phyloP scores from a whole-genome alignment of 2,113 vertebrate genomes.

The Phoenicopterus ruber region DNA sequence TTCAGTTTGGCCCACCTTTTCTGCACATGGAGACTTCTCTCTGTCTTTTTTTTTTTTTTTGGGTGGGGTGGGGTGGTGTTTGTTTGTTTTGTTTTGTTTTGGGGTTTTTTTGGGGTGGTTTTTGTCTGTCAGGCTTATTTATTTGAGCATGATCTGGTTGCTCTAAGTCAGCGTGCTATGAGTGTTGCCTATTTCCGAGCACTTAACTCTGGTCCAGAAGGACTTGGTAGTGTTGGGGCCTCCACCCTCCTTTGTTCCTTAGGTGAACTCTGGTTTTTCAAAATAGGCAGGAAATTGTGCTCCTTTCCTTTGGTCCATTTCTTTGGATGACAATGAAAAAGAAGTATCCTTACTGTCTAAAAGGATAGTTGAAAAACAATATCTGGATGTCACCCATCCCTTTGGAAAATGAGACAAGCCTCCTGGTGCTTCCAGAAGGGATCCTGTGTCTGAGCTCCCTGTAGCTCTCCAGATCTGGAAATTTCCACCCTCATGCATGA shows the following conservation, averaged over 20 bases:
- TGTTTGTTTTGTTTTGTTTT: too few relatives aligned
- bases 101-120: too few relatives aligned
- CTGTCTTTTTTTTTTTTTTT: too few relatives aligned
- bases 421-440: background rate
- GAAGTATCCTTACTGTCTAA: background rate
- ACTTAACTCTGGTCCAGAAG: background rate
- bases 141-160: background rate
- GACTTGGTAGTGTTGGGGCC: background rate
- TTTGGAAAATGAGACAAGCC: background rate
- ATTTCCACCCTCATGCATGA: background rate
- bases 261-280: conserved; percentile 30
- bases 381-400: conserved; percentile 21
- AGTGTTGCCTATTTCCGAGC: background rate
- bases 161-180: background rate
- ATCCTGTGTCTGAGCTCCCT: background rate
- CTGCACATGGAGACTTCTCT: background rate
- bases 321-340: conserved; percentile 17
- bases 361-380: conserved; percentile 28
- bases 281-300: conserved; percentile 28
- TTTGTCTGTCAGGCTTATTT: background rate
- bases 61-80: too few relatives aligned
- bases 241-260: conserved; percentile 43
- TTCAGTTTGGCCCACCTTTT: background rate
- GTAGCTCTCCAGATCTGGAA: background rate
- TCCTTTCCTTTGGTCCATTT: conserved; percentile 22